Conservation (phyloP, 2,113 vertebrate species). For the Scatophagus argus region DNA sequence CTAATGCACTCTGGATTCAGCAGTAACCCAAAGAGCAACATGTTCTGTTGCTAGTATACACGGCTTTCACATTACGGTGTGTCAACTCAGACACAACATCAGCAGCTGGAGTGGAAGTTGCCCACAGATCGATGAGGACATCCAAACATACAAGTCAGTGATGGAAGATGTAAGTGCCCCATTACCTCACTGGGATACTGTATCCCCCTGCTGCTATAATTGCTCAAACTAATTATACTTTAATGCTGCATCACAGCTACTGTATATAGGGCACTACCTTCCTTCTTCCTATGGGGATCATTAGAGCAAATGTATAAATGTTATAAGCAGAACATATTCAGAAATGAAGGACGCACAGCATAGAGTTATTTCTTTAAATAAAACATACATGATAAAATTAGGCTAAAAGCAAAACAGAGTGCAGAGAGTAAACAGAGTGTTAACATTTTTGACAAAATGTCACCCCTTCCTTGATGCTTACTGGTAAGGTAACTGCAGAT, state of each 20-base stretch:
- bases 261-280: conserved; percentile 23
- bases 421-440: too few species aligned
- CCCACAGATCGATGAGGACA: conserved; percentile 3
- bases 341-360: not conserved
- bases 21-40: not conserved
- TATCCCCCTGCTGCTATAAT: conserved; percentile 1
- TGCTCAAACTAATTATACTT: conserved; percentile 28
- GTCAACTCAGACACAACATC: not conserved
- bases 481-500: not conserved
- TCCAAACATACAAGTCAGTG: not conserved
- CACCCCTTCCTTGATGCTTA: not conserved
- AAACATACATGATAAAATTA: not conserved
- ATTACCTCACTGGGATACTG: conserved; percentile 9
- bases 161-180: not conserved
- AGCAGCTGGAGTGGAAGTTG: not conserved
- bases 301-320: conserved; percentile 34
- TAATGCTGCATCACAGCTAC: not conserved
- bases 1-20: not conserved
- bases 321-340: not conserved
- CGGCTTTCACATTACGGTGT: conserved; percentile 26
- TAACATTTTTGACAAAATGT: not conserved
- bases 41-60: conserved; percentile 2
- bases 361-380: not conserved
- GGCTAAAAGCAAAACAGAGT: not conserved
- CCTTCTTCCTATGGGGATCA: conserved; percentile 4